Evolutionary conservation across 2,113 vertebrate species (phyloP), one percentile per base, ranked within the genome.

Genomic region (Propithecus coquereli): DNA sequence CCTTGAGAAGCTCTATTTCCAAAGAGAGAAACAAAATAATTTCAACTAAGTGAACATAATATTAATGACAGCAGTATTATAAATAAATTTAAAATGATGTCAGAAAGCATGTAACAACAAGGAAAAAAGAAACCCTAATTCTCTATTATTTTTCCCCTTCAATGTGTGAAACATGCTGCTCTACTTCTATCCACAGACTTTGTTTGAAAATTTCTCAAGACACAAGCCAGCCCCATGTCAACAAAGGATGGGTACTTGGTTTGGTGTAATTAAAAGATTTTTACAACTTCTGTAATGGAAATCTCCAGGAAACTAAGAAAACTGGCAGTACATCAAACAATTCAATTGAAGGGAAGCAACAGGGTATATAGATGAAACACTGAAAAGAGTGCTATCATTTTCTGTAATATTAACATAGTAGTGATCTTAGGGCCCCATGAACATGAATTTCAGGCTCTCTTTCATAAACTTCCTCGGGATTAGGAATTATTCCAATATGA

Each of bases 41-140:
- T 96, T 85, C 93, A 94, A 95, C 94, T 74, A 97, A 97, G 45
- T 93, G 90, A 97, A 71, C 95, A 97, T 97, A 94, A 90, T 95
- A 96, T 96, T 93, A 97, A 97, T 87, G 93, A 97, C 86, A 97
- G 27, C 83, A 81, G 86, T 88, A 92, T 98, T 96, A 97, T 94
- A 96, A 96, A 96, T 96, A 97, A 91, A 93, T 95, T 95, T 93
- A n/a, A 95, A 96, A 91, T 25, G 74, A 89, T 95, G 77, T 86
- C 94, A 98, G 92, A 94, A 98, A 97, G 34, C 50, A 90, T 68
- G 57, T 47, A 76, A 93, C 88, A 97, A 94, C 10, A 93, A 65
- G 32, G 76, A 94, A 94, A 92, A 84, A 94, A 93, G 90, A 95
- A 70, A 87, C 27, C 9, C 2, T n/a, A 88, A 88, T 68, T 96